A percentile compares a stretch with the other conserved stretches of the same genome.
These are phyloP conservation scores for Cyclura pinguis DNA, from an alignment of 2,797 vertebrate species.

Conservation along the genomic window DNA sequence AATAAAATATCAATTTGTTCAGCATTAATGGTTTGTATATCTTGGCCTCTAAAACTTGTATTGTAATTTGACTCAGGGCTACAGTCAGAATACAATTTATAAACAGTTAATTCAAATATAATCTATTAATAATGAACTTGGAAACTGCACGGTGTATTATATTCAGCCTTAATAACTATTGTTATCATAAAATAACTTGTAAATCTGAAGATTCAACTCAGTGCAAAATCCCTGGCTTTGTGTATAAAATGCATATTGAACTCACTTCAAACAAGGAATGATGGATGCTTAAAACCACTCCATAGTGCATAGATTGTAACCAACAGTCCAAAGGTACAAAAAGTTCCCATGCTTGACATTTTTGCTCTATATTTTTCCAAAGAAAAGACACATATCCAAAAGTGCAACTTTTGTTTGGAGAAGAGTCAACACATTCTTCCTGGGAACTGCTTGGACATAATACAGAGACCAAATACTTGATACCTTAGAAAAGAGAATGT, in stretches of 20 bases:
- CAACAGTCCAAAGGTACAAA: background rate
- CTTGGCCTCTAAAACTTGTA: slow-evolving; percentile 49
- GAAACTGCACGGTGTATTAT: slow-evolving; percentile 55
- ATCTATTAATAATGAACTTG: slow-evolving; percentile 64
- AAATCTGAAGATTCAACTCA: background rate
- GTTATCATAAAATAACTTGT: slow-evolving; percentile 53
- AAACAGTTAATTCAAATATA: slow-evolving; percentile 51
- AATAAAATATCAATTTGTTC: slow-evolving; percentile 32
- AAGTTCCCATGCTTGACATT: background rate
- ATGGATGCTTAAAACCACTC: background rate
- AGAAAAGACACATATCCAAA: background rate
- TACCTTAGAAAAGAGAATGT: background rate
- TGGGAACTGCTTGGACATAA: background rate
- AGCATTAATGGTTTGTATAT: slow-evolving; percentile 44
- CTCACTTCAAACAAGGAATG: background rate
- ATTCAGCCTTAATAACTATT: slow-evolving; percentile 55
- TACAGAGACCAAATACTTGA: background rate
- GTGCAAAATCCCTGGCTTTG: background rate
- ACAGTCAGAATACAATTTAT: slow-evolving; percentile 38
- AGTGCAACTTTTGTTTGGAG: too few relatives aligned
- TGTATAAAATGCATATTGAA: background rate
- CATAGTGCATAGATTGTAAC: background rate
- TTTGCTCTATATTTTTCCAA: slow-evolving; percentile 6
- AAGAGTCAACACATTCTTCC: slow-evolving; percentile 32
- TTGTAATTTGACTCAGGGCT: slow-evolving; percentile 53